These are phyloP conservation scores for Copsychus sechellarum DNA, from an alignment of 2,113 vertebrate species.

Conservation along the genomic window DNA sequence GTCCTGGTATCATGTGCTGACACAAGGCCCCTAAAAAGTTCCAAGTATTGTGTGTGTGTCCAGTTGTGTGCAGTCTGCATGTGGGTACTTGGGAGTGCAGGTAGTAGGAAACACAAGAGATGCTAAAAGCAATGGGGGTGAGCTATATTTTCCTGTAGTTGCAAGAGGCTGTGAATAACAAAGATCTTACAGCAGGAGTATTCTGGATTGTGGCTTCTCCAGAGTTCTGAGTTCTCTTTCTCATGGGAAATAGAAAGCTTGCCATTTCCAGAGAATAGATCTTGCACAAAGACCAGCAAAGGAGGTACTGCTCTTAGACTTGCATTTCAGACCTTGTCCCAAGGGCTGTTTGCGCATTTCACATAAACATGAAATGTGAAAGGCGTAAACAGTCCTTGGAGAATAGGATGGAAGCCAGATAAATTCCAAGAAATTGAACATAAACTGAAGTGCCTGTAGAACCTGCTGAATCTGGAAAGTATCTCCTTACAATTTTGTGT, in stretches of 20 bases:
- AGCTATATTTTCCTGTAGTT: not conserved
- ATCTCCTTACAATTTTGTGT: not conserved
- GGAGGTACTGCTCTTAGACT: not conserved
- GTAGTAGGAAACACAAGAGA: not conserved
- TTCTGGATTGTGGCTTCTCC: not conserved
- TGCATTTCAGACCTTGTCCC: not conserved
- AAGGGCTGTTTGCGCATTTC: not conserved
- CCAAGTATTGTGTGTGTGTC: not conserved
- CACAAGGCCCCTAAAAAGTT: not conserved
- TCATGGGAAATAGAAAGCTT: not conserved
- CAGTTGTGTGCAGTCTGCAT: not conserved
- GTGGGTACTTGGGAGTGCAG: not conserved
- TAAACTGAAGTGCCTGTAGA: not conserved
- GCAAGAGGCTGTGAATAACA: not conserved
- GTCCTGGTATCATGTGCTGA: not conserved
- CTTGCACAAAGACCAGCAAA: not conserved
- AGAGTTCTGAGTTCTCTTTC: not conserved
- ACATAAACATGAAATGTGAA: not conserved
- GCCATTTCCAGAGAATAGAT: not conserved
- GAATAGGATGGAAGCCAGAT: not conserved
- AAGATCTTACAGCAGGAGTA: not conserved
- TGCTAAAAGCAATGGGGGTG: not conserved
- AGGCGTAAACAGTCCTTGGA: constrained; percentile 35
- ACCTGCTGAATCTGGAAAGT: not conserved
- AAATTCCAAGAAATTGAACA: not conserved